A percentile compares a stretch with the other conserved stretches of the same genome.
Conservation (phyloP, 2,888 invertebrate genomes). For the Acronicta psi region DNA sequence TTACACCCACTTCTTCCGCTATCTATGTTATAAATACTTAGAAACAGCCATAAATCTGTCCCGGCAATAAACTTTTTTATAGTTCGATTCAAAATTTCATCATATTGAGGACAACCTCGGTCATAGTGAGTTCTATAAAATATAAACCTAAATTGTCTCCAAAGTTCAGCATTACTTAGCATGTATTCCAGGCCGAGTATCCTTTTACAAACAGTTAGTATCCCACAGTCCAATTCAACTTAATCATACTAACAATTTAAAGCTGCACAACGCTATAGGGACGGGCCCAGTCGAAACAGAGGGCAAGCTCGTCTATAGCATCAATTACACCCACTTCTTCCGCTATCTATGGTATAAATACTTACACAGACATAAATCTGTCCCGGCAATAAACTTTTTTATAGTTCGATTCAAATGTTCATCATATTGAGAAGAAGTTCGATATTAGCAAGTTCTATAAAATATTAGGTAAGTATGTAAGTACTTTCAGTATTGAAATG, state of each 20-base stretch:
- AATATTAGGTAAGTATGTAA: no score
- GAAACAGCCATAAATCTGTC: constrained; percentile 37
- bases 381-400: constrained; percentile 30
- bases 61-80: constrained; percentile 32
- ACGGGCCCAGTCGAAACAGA: constrained; percentile 9
- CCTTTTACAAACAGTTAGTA: constrained; percentile 9
- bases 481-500: no score
- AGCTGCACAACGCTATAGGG: constrained; percentile 30
- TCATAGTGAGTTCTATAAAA: constrained; percentile 14
- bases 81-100: constrained; percentile 16
- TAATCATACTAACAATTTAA: constrained; percentile 34
- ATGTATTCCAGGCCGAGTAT: background rate
- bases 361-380: constrained; percentile 38
- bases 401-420: constrained; percentile 20
- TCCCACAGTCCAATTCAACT: constrained; percentile 46
- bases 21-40: constrained; percentile 27
- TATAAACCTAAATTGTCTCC: background rate
- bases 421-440: constrained; percentile 17
- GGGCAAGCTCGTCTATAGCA: constrained; percentile 40
- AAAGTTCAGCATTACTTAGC: constrained; percentile 3
- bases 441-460: constrained; percentile 16
- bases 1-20: constrained; percentile 59
- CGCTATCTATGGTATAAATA: constrained; percentile 28
- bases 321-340: constrained; percentile 62
- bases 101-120: constrained; percentile 17